A percentile compares a stretch with the other conserved stretches of the same genome.
phyloP scores from a whole-genome alignment of 2,888 invertebrate species.

The Leptopterna dolabrata region DNA sequence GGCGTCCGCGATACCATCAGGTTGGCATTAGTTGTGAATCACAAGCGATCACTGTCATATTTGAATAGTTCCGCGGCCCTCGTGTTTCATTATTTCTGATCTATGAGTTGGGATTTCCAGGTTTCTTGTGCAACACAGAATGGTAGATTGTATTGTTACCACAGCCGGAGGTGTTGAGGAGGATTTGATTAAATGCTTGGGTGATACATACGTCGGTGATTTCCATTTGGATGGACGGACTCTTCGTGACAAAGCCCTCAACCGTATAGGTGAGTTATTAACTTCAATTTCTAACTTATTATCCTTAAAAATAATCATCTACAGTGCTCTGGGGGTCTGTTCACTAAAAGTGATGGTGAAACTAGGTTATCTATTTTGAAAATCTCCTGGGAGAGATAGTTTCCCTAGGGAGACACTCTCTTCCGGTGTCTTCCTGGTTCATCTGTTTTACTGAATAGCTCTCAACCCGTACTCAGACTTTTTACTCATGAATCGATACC shows the following conservation, averaged over 20 bases:
- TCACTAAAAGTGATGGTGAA: too few relatives aligned
- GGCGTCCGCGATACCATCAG: conserved; percentile 90
- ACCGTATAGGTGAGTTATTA: conserved; percentile 72
- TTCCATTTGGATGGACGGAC: conserved; percentile 84
- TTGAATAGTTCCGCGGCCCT: too few relatives aligned
- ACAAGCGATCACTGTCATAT: neutral
- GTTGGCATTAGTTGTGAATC: neutral
- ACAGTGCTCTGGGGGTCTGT: too few relatives aligned
- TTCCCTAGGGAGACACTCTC: too few relatives aligned
- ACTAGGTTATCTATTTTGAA: too few relatives aligned
- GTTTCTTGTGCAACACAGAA: conserved; percentile 85
- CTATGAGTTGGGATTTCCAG: conserved; percentile 64
- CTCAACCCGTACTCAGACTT: too few relatives aligned
- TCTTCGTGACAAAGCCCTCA: conserved; percentile 87
- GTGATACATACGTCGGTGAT: conserved; percentile 93
- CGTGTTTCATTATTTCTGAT: neutral
- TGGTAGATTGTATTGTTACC: conserved; percentile 95
- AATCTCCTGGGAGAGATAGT: too few relatives aligned
- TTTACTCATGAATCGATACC: too few relatives aligned
- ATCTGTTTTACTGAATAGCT: too few relatives aligned
- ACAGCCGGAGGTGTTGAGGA: conserved; percentile 99
- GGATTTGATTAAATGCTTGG: conserved; percentile 98
- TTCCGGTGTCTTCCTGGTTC: too few relatives aligned
- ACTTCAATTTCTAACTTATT: neutral
- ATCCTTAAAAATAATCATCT: too few relatives aligned